Evolutionary conservation across 2,888 invertebrate genomes (phyloP).

Genomic region (Smittia aterrima): DNA sequence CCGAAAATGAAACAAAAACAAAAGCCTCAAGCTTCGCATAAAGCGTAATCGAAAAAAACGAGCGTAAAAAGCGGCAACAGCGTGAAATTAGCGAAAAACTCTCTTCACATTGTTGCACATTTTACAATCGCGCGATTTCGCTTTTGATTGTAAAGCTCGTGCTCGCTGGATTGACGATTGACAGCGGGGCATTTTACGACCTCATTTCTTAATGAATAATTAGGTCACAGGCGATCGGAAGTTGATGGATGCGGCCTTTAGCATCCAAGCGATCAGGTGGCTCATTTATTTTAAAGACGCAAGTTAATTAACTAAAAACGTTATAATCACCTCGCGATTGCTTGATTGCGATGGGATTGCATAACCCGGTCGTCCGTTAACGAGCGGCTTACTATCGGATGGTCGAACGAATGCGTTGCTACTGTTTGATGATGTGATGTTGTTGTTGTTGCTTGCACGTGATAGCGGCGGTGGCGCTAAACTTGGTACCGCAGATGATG

Average conservation of each 20-base stretch:
- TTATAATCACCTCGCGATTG: constrained; percentile 34
- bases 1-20: no score
- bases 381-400: constrained; percentile 9
- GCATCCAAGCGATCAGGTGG: no score
- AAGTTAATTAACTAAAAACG: no score
- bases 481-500: not conserved
- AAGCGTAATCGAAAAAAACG: no score
- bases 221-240: not conserved
- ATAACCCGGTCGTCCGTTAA: constrained; percentile 22
- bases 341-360: constrained; percentile 21
- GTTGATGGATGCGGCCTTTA: no score
- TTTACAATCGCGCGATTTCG: not conserved
- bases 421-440: not conserved
- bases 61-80: no score
- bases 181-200: no score
- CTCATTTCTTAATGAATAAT: not conserved
- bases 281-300: no score
- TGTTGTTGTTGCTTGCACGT: constrained; percentile 16
- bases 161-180: not conserved
- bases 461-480: constrained; percentile 1
- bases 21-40: no score
- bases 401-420: constrained; percentile 7
- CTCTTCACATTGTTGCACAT: no score
- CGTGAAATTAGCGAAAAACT: no score
- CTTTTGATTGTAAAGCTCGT: not conserved